Conservation (phyloP, 2,113 vertebrate species). For the Tympanuchus pallidicinctus region DNA sequence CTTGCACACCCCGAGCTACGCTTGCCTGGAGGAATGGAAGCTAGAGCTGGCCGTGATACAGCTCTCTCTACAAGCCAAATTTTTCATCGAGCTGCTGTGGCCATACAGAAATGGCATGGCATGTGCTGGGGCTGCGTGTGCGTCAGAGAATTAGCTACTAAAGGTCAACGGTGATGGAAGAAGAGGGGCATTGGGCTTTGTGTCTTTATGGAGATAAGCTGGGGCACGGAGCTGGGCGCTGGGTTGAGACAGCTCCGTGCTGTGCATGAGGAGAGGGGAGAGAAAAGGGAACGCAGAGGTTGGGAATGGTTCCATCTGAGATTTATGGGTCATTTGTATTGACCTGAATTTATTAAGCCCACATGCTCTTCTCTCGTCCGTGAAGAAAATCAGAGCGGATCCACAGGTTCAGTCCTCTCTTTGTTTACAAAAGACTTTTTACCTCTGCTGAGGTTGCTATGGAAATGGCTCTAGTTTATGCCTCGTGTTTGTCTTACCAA, state of each 20-base stretch:
- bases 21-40: not conserved
- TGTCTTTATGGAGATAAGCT: slow-evolving; percentile 6
- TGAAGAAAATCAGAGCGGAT: slow-evolving; percentile 1
- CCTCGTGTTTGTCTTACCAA: slow-evolving; percentile 53
- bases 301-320: not conserved
- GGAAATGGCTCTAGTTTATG: slow-evolving; percentile 51
- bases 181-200: slow-evolving; percentile 26
- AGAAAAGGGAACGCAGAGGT: not conserved
- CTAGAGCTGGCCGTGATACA: not conserved
- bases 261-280: slow-evolving; percentile 28
- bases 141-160: slow-evolving; percentile 29
- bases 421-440: slow-evolving; percentile 62
- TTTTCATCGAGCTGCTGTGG: not conserved
- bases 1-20: rapidly evolving
- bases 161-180: slow-evolving; percentile 46
- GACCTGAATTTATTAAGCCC: slow-evolving; percentile 28
- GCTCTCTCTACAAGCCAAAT: not conserved
- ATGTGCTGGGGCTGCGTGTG: not conserved
- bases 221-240: not conserved
- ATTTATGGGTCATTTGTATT: slow-evolving; percentile 18
- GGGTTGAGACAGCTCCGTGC: slow-evolving; percentile 29
- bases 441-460: slow-evolving; percentile 54
- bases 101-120: slow-evolving; percentile 46
- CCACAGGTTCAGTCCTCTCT: slow-evolving; percentile 23
- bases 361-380: not conserved